These are phyloP conservation scores for Hoplostethus mediterraneus DNA, from an alignment of 2,797 vertebrate genomes.

Conservation along the genomic window DNA sequence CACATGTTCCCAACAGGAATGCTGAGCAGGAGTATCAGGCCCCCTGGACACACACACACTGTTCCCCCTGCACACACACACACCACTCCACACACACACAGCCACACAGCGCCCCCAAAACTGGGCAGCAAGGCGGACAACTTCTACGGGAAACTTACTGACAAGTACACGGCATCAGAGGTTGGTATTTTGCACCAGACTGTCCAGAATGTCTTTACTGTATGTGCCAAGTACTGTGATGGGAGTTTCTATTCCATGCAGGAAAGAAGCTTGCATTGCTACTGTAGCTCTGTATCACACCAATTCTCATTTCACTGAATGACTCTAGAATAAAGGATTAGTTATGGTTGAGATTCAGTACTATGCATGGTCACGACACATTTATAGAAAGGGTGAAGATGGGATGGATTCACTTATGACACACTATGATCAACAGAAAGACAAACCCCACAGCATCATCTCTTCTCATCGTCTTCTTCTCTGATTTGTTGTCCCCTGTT, in stretches of 20 bases:
- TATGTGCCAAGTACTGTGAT: not conserved
- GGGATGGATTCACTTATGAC: slow-evolving; percentile 8
- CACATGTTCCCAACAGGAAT: slow-evolving; percentile 87
- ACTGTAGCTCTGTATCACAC: not conserved
- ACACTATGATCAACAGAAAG: slow-evolving; percentile 9
- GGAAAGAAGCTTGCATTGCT: not conserved
- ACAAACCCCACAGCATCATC: not conserved
- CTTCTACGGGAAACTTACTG: slow-evolving; percentile 82
- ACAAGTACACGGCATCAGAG: slow-evolving; percentile 80
- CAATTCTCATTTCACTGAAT: not conserved
- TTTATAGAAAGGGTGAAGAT: not conserved
- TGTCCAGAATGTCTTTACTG: not conserved
- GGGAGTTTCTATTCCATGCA: not conserved
- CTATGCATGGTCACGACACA: not conserved
- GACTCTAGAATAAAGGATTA: not conserved
- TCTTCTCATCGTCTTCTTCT: not conserved
- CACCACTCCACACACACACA: slow-evolving; percentile 42
- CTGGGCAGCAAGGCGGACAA: slow-evolving; percentile 84
- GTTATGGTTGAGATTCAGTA: slow-evolving; percentile 2
- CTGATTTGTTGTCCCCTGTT: not conserved
- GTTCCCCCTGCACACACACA: slow-evolving; percentile 62
- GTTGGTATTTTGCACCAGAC: slow-evolving; percentile 59
- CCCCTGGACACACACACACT: slow-evolving; percentile 84
- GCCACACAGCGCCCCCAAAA: slow-evolving; percentile 86
- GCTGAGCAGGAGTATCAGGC: slow-evolving; percentile 87